Evolutionary conservation across 23 tunicate genomes (phyloP), one percentile per base, ranked within the genome.

Genomic region (Trididemnum nubilum): DNA sequence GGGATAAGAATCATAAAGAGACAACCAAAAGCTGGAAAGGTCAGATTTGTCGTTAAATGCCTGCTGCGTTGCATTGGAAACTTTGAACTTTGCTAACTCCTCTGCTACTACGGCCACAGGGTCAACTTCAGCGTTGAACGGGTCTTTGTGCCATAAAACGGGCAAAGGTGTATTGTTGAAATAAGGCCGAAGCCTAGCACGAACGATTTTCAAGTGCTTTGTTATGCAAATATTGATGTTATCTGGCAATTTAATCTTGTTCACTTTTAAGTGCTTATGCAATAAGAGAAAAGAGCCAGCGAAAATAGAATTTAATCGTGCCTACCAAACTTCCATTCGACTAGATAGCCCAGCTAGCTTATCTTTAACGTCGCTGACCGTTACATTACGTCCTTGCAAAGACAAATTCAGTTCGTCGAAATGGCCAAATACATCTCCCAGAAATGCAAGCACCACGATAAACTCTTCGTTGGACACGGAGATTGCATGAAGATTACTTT

Each of bases 91-190:
- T 27, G 82, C 72, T 36, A 78, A 38, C 70, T 78, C 72, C 84
- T 77, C 82, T 64, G 84, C 84, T 80, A 64, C 74, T 80, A 64
- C 84, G 25, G 73, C 84, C 19, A 33, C 64, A 64, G 84, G 84
- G 51, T 64, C 54, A 36, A 80, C 58, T 64, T 80, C 75, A 27
- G 57, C 35, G 84, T 63, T 36, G 75, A 80, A 80, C 19, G 84
- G 75, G 22, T 80, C 57, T 80, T 36, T 64, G 74, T 64, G 26
- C 73, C 84, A 80, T 36, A 54, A 38, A 80, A 80, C 73, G 34
- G 23, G 29, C 73, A 80, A 36, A 12, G 84, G 74, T 64, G 54
- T 7, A 52, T 80, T 75, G 35, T 35, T 64, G 36, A 80, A 80
- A 80, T 80, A 80, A 7, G 73, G 64, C 27, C 34, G 73, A 64